These are phyloP conservation scores for Tretioscincus oriximinensis DNA, from an alignment of 2,113 vertebrate genomes.

Conservation along the genomic window DNA sequence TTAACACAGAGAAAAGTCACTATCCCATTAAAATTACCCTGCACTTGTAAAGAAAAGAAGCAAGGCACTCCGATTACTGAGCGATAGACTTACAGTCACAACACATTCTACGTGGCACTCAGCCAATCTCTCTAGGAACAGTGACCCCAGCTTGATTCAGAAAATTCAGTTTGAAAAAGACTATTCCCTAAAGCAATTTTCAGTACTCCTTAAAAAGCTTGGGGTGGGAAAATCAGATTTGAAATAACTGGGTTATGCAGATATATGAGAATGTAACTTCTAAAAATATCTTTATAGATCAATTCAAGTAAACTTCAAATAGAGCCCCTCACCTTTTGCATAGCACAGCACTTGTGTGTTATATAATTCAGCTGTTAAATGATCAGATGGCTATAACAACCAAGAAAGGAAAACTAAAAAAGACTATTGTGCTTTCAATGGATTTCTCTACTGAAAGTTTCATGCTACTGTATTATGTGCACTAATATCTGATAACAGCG, in stretches of 20 bases:
- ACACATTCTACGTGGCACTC: slow-evolving; percentile 58
- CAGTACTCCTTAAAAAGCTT: slow-evolving; percentile 68
- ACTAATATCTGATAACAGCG: slow-evolving; percentile 37
- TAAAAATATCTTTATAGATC: slow-evolving; percentile 70
- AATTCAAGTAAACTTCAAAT: slow-evolving; percentile 65
- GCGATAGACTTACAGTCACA: slow-evolving; percentile 62
- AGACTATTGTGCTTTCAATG: slow-evolving; percentile 15
- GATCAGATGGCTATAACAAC: slow-evolving; percentile 44
- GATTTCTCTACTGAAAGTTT: slow-evolving; percentile 49
- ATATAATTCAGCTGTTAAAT: slow-evolving; percentile 45
- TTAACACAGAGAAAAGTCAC: slow-evolving; percentile 35
- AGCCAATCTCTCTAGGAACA: slow-evolving; percentile 66
- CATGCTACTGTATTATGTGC: slow-evolving; percentile 31
- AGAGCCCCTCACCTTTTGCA: slow-evolving; percentile 56
- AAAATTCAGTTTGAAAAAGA: slow-evolving; percentile 71
- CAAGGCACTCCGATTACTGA: slow-evolving; percentile 59
- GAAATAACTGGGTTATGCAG: slow-evolving; percentile 69
- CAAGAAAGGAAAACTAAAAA: slow-evolving; percentile 37
- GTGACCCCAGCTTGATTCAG: slow-evolving; percentile 66
- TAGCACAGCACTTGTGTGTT: slow-evolving; percentile 17
- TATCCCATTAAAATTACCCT: slow-evolving; percentile 41
- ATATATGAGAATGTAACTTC: slow-evolving; percentile 69
- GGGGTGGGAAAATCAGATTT: slow-evolving; percentile 65
- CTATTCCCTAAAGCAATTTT: slow-evolving; percentile 73
- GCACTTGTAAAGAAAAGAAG: slow-evolving; percentile 57